phyloP scores from a whole-genome alignment of 2,888 invertebrate species.

The Lissonota sp. region DNA sequence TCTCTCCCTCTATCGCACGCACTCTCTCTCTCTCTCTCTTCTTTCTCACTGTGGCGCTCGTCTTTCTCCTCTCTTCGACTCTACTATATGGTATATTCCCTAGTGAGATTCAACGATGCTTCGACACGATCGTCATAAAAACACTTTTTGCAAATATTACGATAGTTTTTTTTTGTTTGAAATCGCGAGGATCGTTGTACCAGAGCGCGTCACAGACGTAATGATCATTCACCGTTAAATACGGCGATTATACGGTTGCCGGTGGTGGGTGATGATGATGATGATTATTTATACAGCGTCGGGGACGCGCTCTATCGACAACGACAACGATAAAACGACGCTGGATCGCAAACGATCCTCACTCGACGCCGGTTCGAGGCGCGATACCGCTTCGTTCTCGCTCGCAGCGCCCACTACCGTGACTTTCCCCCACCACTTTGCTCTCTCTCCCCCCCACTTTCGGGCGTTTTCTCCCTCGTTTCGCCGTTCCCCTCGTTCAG shows the following conservation, averaged over 20 bases:
- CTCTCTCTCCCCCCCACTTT: not conserved
- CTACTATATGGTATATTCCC: not conserved
- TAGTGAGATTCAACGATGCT: too few species aligned
- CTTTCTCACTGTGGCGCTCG: not conserved
- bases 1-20: too few species aligned
- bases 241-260: conserved; percentile 30
- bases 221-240: conserved; percentile 40
- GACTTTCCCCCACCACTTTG: conserved; percentile 33
- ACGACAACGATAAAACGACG: conserved; percentile 19
- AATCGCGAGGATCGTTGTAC: too few species aligned
- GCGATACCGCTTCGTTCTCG: conserved; percentile 57
- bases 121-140: too few species aligned
- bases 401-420: conserved; percentile 48
- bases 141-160: too few species aligned
- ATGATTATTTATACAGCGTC: too few species aligned
- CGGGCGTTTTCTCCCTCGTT: not conserved
- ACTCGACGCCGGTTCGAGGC: conserved; percentile 66
- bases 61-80: not conserved
- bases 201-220: conserved; percentile 12
- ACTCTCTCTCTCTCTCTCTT: too few species aligned
- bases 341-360: conserved; percentile 55
- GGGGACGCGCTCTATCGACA: too few species aligned
- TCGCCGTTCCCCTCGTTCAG: conserved; percentile 15
- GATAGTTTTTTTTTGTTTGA: too few species aligned
- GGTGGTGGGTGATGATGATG: not conserved